Percentiles rank a stretch among this genome's conserved stretches.
These are phyloP conservation scores for Microctenopoma stevenorrisi DNA, from an alignment of 2,797 vertebrate species.

Conservation along the genomic window DNA sequence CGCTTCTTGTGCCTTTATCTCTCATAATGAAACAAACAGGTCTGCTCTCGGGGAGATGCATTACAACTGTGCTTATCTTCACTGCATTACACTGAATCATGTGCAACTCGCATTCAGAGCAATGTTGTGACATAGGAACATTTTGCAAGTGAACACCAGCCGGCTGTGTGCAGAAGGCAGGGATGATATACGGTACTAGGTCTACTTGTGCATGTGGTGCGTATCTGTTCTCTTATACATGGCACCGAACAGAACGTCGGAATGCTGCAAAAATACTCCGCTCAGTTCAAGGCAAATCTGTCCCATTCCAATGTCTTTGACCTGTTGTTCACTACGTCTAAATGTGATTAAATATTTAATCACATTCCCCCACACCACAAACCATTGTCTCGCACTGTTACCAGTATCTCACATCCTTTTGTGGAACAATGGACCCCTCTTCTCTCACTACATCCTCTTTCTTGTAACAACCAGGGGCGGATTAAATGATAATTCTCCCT, in stretches of 20 bases:
- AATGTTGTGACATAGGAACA: slow-evolving; percentile 51
- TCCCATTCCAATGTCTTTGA: background rate
- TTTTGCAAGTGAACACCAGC: slow-evolving; percentile 61
- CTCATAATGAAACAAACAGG: slow-evolving; percentile 70
- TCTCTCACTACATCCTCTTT: slow-evolving; percentile 48
- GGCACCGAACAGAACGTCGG: slow-evolving; percentile 31
- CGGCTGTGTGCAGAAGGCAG: slow-evolving; percentile 43
- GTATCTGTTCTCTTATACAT: slow-evolving; percentile 11
- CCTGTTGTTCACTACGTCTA: slow-evolving; percentile 10
- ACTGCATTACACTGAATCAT: slow-evolving; percentile 64
- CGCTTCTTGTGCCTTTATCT: slow-evolving; percentile 58
- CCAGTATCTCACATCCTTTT: slow-evolving; percentile 52
- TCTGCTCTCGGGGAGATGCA: slow-evolving; percentile 55
- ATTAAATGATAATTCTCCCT: slow-evolving; percentile 80
- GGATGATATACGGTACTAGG: slow-evolving; percentile 46
- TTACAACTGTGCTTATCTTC: slow-evolving; percentile 59
- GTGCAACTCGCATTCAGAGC: slow-evolving; percentile 62
- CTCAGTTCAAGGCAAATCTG: slow-evolving; percentile 5
- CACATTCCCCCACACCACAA: slow-evolving; percentile 37
- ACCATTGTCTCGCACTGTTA: slow-evolving; percentile 20
- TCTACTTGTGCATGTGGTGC: slow-evolving; percentile 7
- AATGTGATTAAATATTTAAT: slow-evolving; percentile 12
- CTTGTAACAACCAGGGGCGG: slow-evolving; percentile 66
- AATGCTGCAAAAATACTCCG: slow-evolving; percentile 7
- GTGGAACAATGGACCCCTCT: slow-evolving; percentile 54